These are phyloP conservation scores for Aproaerema taeniolella DNA, from an alignment of 2,888 invertebrate species.

Conservation along the genomic window DNA sequence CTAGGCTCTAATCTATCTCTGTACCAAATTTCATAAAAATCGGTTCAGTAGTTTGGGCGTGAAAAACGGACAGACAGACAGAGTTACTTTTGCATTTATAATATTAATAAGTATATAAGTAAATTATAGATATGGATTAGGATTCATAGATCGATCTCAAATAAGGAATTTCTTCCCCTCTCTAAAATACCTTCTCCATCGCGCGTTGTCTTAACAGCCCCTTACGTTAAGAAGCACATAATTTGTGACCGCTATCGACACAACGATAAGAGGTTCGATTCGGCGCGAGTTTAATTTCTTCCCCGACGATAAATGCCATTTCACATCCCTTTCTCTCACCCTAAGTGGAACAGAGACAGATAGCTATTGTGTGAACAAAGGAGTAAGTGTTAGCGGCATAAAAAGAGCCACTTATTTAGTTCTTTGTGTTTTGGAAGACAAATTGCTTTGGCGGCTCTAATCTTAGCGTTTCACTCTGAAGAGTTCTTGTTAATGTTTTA, in stretches of 20 bases:
- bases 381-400: slow-evolving; percentile 20
- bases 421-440: slow-evolving; percentile 11
- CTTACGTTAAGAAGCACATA: slow-evolving; percentile 61
- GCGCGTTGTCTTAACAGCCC: slow-evolving; percentile 11
- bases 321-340: slow-evolving; percentile 39
- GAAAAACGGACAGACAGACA: too few species aligned
- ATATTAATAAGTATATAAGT: too few species aligned
- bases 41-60: too few species aligned
- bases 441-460: slow-evolving; percentile 5
- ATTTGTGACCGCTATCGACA: slow-evolving; percentile 75
- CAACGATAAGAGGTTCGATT: slow-evolving; percentile 73
- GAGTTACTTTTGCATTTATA: too few species aligned
- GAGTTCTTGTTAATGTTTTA: neutral
- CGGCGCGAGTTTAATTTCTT: slow-evolving; percentile 73
- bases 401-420: slow-evolving; percentile 9
- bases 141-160: too few species aligned
- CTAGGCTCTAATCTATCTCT: too few species aligned
- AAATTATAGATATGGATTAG: too few species aligned
- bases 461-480: neutral
- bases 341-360: slow-evolving; percentile 34
- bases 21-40: too few species aligned
- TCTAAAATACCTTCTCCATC: too few species aligned
- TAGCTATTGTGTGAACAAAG: slow-evolving; percentile 43
- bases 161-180: too few species aligned
- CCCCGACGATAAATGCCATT: slow-evolving; percentile 61